Evolutionary conservation across 2,888 invertebrate species (phyloP), one percentile per base, ranked within the genome.

Genomic region (Tuberolachnus salignus): DNA sequence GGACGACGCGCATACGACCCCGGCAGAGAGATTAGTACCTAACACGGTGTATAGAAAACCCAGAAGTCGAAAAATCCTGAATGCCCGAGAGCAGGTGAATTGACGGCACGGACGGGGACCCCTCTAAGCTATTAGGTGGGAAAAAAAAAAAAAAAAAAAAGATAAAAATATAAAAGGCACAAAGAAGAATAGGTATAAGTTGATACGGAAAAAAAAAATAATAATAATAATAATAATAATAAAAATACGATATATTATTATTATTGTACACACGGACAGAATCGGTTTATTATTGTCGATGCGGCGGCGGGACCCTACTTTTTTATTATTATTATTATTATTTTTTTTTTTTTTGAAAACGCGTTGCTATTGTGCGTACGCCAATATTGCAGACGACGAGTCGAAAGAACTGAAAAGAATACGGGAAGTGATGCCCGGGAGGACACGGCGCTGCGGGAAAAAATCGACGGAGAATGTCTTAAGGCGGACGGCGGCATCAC

Each of bases 221-320:
- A n/a, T n/a, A n/a, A n/a, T n/a, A n/a, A n/a, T n/a, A n/a, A n/a
- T n/a, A n/a, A n/a, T n/a, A n/a, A n/a, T n/a, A n/a, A n/a, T n/a
- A n/a, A n/a, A 70, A 55, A 70, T 23, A 55, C 53, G 57, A 14
- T 49, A 21, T 23, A 19, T 34, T 34, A 34, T 34, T 34, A 34
- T 34, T 34, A 34, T 34, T 34, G 26, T 16, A 49, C 64, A 42
- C 23, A 2, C 21, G 21, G n/a, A 42, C 55, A n/a, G 64, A 55
- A 75, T 75, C 66, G 75, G 75, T 75, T 67, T 75, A 75, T 75
- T 75, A 66, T 75, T 57, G 66, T 46, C 67, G 67, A 57, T n/a
- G 67, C 34, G 3, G 34, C 34, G 34, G 34, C 34, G 34, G 75
- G 75, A 34, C 46, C 67, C 67, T 34, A 57, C 64, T 63, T 55